These are phyloP conservation scores for Synodontis membranacea DNA, from an alignment of 2,113 vertebrate genomes.

Conservation along the genomic window DNA sequence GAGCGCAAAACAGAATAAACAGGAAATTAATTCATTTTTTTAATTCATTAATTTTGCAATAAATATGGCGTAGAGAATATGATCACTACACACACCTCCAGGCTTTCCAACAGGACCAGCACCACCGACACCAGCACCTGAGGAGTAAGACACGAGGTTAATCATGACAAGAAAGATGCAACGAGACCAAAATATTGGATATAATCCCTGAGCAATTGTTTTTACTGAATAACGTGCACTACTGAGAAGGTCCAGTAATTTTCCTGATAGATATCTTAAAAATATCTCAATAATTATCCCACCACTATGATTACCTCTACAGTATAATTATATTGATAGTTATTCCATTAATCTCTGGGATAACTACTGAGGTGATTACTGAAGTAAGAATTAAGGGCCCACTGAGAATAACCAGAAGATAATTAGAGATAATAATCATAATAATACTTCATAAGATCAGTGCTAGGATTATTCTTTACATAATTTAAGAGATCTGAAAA, in stretches of 20 bases:
- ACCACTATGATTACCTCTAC: not conserved
- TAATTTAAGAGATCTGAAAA: not conserved
- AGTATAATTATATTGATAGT: not conserved
- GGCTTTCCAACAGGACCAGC: conserved; percentile 55
- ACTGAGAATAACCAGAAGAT: not conserved
- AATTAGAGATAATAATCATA: not conserved
- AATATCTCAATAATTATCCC: too few relatives aligned
- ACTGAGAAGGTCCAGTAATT: not conserved
- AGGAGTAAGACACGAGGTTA: not conserved
- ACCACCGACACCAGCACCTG: conserved; percentile 48
- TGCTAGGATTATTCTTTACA: not conserved
- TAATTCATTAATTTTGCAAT: too few relatives aligned
- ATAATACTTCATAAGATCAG: not conserved
- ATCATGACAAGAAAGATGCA: not conserved
- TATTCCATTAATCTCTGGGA: not conserved
- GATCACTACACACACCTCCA: conserved; percentile 43
- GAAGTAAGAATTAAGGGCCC: not conserved
- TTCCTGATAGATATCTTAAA: too few relatives aligned
- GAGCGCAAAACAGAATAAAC: not conserved
- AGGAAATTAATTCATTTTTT: not conserved
- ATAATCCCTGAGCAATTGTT: not conserved
- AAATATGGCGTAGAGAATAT: not conserved
- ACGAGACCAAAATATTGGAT: not conserved
- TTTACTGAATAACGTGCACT: not conserved
- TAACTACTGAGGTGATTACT: not conserved